Percentiles rank a stretch among this genome's conserved stretches.
Conservation (phyloP, 2,888 invertebrate genomes). For the Harpagoxenus sublaevis region DNA sequence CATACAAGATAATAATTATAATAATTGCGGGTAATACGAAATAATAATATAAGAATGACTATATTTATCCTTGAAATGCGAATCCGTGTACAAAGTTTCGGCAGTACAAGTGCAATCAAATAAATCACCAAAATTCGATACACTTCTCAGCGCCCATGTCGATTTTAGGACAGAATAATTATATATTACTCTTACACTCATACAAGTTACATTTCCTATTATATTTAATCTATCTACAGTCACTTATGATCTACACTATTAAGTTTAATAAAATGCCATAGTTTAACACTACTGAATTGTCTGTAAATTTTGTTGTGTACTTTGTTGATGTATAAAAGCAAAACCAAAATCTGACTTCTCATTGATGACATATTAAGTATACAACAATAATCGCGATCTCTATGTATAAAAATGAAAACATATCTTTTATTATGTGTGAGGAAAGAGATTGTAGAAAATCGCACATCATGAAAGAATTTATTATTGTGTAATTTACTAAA, state of each 20-base stretch:
- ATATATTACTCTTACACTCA: conserved; percentile 33
- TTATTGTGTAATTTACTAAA: conserved; percentile 81
- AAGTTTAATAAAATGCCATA: conserved; percentile 62
- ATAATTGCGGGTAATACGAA: neutral
- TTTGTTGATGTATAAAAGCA: conserved; percentile 67
- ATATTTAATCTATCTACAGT: conserved; percentile 46
- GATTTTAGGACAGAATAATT: conserved; percentile 55
- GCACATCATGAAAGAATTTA: conserved; percentile 69
- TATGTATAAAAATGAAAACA: conserved; percentile 53
- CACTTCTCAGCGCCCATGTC: conserved; percentile 61
- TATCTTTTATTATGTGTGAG: conserved; percentile 67
- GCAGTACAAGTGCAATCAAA: conserved; percentile 53
- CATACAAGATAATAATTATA: conserved; percentile 56
- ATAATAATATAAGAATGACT: neutral
- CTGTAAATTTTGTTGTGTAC: conserved; percentile 72
- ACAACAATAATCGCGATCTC: conserved; percentile 26
- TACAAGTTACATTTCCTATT: conserved; percentile 45
- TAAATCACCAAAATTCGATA: conserved; percentile 68
- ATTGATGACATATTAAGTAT: neutral
- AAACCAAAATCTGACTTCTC: conserved; percentile 58
- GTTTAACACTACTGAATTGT: conserved; percentile 53
- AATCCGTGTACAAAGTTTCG: neutral
- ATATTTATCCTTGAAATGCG: neutral
- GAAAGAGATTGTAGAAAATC: conserved; percentile 64
- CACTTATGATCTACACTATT: conserved; percentile 63